Evolutionary conservation across 2,888 invertebrate species (phyloP), one percentile per base, ranked within the genome.

Genomic region (Drosophila emarginata): DNA sequence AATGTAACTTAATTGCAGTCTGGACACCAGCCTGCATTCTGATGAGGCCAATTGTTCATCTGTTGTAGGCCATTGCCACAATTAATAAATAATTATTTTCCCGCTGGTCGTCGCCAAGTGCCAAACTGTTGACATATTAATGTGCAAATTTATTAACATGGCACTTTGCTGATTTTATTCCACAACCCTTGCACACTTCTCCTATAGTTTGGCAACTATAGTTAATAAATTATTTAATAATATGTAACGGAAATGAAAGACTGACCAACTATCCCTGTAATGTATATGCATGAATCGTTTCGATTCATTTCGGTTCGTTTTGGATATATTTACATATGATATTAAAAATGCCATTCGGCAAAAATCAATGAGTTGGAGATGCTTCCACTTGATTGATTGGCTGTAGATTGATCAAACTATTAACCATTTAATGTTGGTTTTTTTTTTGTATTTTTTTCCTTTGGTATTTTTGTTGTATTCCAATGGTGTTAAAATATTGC

Each of bases 41-140:
- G 84, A 83, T 83, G 84, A 76, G 66, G 73, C 73, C 79, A 74
- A 83, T 85, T 85, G 84, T 85, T 76, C 78, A 59, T 14, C 50
- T 56, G 23, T 52, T 54, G 18, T 68, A 52, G 67, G 75, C 67
- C 26, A 26, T 74, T 74, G 74, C 74, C 74, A 71, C 77, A 81
- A 89, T 87, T 87, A 89, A 87, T 87, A 89, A 89, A 87, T 87
- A 80, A 89, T 87, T 88, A 85, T 78, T 72, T 75, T 68, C 60
- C 36, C 57, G 53, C 53, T 77, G 60, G 40, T 64, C 45, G 18
- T 7, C 70, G 74, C 50, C 74, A 73, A 82, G 62, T 73, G 69
- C 61, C 84, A 57, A 68, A 73, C 67, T 85, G 85, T 81, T 70
- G 71, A 80, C 71, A 76, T 76, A 83, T 77, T 81, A 71, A 75